These are phyloP conservation scores for Xanthia togata DNA, from an alignment of 2,888 invertebrate species.

Conservation along the genomic window DNA sequence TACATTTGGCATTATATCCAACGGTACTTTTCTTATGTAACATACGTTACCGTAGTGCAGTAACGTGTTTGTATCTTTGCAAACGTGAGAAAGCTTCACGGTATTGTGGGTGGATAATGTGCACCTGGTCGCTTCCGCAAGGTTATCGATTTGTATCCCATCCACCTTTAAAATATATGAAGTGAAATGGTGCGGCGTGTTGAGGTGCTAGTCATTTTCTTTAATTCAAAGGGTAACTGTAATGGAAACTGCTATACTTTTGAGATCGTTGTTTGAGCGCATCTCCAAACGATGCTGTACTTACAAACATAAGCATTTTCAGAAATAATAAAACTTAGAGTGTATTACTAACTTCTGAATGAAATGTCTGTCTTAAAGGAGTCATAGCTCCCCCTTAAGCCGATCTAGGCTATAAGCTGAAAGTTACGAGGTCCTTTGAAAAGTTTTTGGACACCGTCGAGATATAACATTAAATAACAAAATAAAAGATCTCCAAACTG, in stretches of 20 bases:
- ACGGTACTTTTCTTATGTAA: conserved; percentile 41
- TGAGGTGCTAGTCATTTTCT: background rate
- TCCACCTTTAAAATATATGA: conserved; percentile 69
- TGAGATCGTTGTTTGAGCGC: background rate
- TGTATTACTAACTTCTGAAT: conserved; percentile 6
- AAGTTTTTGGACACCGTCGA: conserved; percentile 25
- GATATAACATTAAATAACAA: conserved; percentile 33
- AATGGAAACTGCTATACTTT: conserved; percentile 2
- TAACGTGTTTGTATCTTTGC: conserved; percentile 62
- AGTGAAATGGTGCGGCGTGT: conserved; percentile 61
- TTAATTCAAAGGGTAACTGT: background rate
- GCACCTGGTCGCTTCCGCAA: conserved; percentile 71
- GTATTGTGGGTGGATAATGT: conserved; percentile 53
- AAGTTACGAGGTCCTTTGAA: conserved; percentile 27
- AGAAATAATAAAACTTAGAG: conserved; percentile 5
- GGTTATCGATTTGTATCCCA: conserved; percentile 70
- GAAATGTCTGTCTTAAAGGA: background rate
- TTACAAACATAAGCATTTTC: background rate
- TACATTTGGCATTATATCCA: conserved; percentile 31
- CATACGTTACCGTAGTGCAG: conserved; percentile 35
- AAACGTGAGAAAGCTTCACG: conserved; percentile 72
- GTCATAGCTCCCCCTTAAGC: conserved; percentile 17
- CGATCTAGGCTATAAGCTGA: conserved; percentile 30
- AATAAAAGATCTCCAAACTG: conserved; percentile 37
- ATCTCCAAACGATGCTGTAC: background rate